Evolutionary conservation across 2,113 vertebrate genomes (phyloP), one percentile per base, ranked within the genome.

Genomic region (Myrmophylax atrothorax): DNA sequence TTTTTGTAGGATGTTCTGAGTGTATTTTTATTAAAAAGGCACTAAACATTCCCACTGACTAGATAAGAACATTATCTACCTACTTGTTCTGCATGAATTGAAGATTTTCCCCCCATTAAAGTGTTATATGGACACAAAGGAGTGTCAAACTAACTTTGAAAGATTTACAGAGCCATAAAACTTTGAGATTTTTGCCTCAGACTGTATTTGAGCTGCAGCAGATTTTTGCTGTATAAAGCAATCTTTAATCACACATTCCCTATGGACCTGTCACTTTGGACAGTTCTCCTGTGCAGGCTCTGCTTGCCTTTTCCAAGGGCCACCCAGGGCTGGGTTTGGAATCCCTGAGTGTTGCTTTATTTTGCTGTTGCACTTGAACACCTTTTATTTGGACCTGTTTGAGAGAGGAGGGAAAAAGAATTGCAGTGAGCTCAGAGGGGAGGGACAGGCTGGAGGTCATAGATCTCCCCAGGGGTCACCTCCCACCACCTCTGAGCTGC

Each of bases 81-180:
- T 62, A 8, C 53, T 83, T 85, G 63, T 58, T 77, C 46, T 75
- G 28, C 56, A 6, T 12, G 73, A 78, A 59, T 52, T 69, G 16
- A 20, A 18, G 9, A 5, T 13, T 69, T 38, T 3, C 3, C 3
- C 3, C 7, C 17, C 0, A 0, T 49, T 58, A 18, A 80, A 64
- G 26, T 38, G 19, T 83, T 90, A 7, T 12, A 12, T 18, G 5
- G 42, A 6, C 44, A 47, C 29, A 72, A 60, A 73, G 72, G 73
- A 59, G 49, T 4, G 19, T 44, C 18, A 16, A 18, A 59, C 49
- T 52, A 64, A 73, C 38, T 89, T 18, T 6, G 37, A 85, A 68
- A 46, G 28, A 33, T 94, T 87, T 77, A 10, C 24, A 35, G 70
- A 89, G 18, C 37, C 23, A 17, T 28, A 8, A 4, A 55, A 17